A percentile compares a stretch with the other conserved stretches of the same genome.
Evolutionary conservation across 2,113 vertebrate genomes (phyloP).

Genomic region (Leiothrix lutea): DNA sequence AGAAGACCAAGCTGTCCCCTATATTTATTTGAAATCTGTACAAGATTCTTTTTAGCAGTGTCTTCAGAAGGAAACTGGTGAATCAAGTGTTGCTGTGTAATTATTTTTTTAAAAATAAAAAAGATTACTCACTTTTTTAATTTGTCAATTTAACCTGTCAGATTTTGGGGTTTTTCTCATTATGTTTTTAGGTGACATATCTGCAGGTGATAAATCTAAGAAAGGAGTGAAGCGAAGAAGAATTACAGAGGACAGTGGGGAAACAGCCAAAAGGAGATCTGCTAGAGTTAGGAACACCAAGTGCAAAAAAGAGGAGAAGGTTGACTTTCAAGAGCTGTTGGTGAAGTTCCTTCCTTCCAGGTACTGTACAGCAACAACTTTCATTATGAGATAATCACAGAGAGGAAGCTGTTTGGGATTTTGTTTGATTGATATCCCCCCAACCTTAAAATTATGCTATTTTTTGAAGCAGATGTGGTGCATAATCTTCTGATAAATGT

Average conservation of each 20-base stretch:
- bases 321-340: constrained; percentile 95
- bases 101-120: background rate
- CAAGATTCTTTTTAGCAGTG: background rate
- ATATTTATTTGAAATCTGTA: background rate
- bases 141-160: background rate
- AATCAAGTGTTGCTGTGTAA: background rate
- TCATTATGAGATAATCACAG: background rate
- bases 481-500: background rate
- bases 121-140: background rate
- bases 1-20: background rate
- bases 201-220: constrained; percentile 86
- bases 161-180: background rate
- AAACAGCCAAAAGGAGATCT: constrained; percentile 93
- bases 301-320: constrained; percentile 97
- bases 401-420: background rate
- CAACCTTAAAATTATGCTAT: background rate
- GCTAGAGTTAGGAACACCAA: constrained; percentile 96
- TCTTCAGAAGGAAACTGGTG: background rate
- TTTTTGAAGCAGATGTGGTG: background rate
- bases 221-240: constrained; percentile 91
- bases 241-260: constrained; percentile 85
- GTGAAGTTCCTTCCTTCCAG: constrained; percentile 94
- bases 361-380: constrained; percentile 51
- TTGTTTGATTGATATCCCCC: background rate
- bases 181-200: constrained; percentile 74